Evolutionary conservation across 2,888 invertebrate species (phyloP).

Genomic region (Rotaria sp.): DNA sequence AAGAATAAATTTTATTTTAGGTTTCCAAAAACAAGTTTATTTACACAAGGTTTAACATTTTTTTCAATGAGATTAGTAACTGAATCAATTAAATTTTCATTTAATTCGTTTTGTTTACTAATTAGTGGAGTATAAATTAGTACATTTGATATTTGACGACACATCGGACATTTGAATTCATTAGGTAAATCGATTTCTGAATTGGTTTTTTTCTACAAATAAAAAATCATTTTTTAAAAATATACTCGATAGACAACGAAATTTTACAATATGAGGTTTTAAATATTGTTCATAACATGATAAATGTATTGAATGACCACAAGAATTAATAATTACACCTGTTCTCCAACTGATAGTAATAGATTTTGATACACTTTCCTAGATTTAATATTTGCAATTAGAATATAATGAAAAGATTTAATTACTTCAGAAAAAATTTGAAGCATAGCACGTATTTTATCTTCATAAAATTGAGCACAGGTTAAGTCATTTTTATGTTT

Average conservation of each 20-base stretch:
- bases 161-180: background rate
- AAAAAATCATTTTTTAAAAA: background rate
- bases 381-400: background rate
- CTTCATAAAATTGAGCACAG: background rate
- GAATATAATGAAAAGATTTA: no score
- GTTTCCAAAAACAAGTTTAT: background rate
- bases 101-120: background rate
- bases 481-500: background rate
- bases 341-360: background rate
- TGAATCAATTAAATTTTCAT: background rate
- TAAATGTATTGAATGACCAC: background rate
- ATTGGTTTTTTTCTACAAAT: background rate
- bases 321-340: background rate
- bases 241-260: background rate
- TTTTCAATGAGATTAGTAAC: background rate
- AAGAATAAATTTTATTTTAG: background rate
- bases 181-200: background rate
- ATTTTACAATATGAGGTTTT: background rate
- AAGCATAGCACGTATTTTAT: background rate
- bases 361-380: conserved; percentile 1
- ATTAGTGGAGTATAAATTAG: background rate
- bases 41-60: background rate
- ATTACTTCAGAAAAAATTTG: background rate
- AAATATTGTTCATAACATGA: background rate
- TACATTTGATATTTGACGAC: background rate